These are phyloP conservation scores for Procambarus clarkii DNA, from an alignment of 1,140 invertebrate species.

Conservation along the genomic window DNA sequence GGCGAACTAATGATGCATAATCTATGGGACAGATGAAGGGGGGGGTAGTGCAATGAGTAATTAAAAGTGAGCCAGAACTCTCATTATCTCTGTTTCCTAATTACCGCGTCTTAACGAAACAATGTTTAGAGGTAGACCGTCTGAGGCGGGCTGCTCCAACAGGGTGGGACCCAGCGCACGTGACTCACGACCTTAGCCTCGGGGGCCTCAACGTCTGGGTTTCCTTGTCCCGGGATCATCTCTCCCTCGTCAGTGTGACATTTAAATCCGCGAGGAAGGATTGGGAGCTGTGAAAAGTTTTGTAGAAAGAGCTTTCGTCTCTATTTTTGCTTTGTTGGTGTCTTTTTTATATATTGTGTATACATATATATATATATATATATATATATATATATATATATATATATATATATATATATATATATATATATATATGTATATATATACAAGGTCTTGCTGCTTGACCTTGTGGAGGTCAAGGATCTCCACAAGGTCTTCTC, in stretches of 20 bases:
- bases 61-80: constrained; percentile 54
- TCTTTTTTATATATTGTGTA: too few species aligned
- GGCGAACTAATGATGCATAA: constrained; percentile 28
- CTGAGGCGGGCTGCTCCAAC: not conserved
- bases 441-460: too few species aligned
- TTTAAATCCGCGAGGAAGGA: not conserved
- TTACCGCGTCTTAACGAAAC: constrained; percentile 59
- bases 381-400: too few species aligned
- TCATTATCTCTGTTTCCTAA: constrained; percentile 63
- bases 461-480: too few species aligned
- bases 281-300: not conserved
- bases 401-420: too few species aligned
- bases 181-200: not conserved
- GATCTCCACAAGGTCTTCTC: too few species aligned
- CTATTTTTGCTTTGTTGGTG: too few species aligned
- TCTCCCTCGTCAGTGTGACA: not conserved
- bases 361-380: too few species aligned
- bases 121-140: constrained; percentile 33
- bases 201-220: not conserved
- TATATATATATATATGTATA: too few species aligned
- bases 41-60: constrained; percentile 24
- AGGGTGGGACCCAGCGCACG: not conserved
- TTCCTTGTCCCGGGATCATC: not conserved
- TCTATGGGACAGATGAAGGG: constrained; percentile 30
- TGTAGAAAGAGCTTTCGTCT: not conserved